These are phyloP conservation scores for Centrocercus urophasianus DNA, from an alignment of 2,113 vertebrate species.

Conservation along the genomic window DNA sequence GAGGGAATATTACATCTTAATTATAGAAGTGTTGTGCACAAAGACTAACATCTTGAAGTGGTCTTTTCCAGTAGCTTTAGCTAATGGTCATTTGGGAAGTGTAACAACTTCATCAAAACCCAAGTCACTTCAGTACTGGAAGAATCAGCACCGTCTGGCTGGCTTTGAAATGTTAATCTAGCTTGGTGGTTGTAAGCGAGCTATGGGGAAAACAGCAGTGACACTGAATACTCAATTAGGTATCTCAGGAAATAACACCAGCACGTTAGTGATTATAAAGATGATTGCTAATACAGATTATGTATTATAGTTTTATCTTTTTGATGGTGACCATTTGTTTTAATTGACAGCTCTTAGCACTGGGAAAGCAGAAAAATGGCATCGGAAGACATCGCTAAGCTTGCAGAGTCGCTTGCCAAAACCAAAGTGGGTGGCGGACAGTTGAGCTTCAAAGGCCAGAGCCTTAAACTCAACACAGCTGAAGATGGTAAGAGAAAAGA, in stretches of 20 bases:
- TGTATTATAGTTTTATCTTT: neutral
- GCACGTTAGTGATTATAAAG: neutral
- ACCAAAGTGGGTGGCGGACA: constrained; percentile 90
- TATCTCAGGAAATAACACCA: neutral
- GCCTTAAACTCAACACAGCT: constrained; percentile 92
- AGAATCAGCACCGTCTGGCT: neutral
- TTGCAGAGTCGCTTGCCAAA: constrained; percentile 91
- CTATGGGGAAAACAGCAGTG: neutral
- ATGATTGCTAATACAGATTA: neutral
- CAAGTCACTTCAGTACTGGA: neutral
- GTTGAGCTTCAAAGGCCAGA: constrained; percentile 94
- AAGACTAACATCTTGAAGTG: neutral
- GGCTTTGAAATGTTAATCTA: neutral
- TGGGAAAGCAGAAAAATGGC: constrained; percentile 81
- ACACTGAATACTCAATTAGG: neutral
- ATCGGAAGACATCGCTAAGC: constrained; percentile 89
- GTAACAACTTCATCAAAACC: neutral
- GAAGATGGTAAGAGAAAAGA: constrained; percentile 87
- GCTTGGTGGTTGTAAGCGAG: neutral
- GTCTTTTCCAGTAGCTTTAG: neutral
- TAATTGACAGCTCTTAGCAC: neutral
- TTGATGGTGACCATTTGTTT: neutral
- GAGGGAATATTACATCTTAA: fast-evolving
- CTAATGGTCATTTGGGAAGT: neutral
- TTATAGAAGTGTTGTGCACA: neutral